Percentiles rank a stretch among this genome's conserved stretches.
phyloP scores from a whole-genome alignment of 2,113 vertebrate species.

The Trematocara nigrifrons region DNA sequence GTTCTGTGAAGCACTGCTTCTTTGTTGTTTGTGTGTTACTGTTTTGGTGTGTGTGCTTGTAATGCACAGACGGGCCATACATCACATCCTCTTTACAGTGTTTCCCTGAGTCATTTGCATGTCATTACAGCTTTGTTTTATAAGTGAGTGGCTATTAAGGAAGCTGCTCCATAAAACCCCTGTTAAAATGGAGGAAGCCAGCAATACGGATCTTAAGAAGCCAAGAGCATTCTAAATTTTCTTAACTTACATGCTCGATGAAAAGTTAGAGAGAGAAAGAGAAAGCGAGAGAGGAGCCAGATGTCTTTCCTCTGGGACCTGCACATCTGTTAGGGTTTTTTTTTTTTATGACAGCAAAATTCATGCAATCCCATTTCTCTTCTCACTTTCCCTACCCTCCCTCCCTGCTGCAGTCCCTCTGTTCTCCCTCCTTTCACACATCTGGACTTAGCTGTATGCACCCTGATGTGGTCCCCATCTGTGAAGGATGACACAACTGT shows the following conservation, averaged over 20 bases:
- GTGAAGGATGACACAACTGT: constrained; percentile 51
- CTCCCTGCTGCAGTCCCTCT: constrained; percentile 43
- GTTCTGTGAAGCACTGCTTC: background rate
- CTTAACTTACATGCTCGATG: constrained; percentile 53
- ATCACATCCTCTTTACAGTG: constrained; percentile 75
- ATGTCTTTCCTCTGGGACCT: constrained; percentile 87
- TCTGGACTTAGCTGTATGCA: constrained; percentile 66
- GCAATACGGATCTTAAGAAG: constrained; percentile 72
- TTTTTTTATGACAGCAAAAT: constrained; percentile 86
- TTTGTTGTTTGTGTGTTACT: constrained; percentile 17
- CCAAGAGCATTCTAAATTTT: constrained; percentile 64
- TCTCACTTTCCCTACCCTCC: constrained; percentile 31
- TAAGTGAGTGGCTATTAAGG: constrained; percentile 79
- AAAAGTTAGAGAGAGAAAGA: constrained; percentile 13
- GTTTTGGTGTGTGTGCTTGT: constrained; percentile 41
- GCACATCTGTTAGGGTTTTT: constrained; percentile 84
- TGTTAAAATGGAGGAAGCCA: constrained; percentile 76
- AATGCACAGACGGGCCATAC: constrained; percentile 68
- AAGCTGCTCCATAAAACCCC: constrained; percentile 76
- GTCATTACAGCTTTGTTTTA: constrained; percentile 78
- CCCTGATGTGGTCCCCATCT: constrained; percentile 68
- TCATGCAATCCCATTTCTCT: constrained; percentile 75
- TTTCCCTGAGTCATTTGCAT: constrained; percentile 76
- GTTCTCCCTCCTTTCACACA: constrained; percentile 71
- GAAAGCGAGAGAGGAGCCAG: constrained; percentile 62